Percentiles rank a stretch among this genome's conserved stretches.
Conservation (phyloP, 2,797 vertebrate genomes). For the Chelmon rostratus region DNA sequence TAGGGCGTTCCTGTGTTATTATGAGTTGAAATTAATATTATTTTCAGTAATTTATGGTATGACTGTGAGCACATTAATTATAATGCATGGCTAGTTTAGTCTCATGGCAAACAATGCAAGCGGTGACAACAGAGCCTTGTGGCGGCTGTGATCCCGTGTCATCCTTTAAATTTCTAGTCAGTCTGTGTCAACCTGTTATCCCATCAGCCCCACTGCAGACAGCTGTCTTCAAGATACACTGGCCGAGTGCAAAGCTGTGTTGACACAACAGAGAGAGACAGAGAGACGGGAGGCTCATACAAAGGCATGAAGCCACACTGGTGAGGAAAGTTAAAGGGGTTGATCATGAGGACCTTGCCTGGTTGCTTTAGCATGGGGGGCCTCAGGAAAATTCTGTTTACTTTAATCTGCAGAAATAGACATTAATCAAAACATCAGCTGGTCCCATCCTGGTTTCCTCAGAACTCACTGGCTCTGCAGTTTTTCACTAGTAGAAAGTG, state of each 20-base stretch:
- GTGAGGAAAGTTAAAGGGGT: conserved; percentile 54
- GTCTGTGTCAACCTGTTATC: conserved; percentile 37
- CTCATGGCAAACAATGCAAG: neutral
- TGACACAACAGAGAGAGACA: conserved; percentile 52
- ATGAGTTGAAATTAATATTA: neutral
- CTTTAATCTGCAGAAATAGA: conserved; percentile 52
- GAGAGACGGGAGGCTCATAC: conserved; percentile 18
- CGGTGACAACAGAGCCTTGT: conserved; percentile 2
- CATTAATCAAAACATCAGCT: conserved; percentile 62
- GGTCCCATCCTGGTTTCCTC: conserved; percentile 33
- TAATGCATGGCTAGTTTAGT: conserved; percentile 1
- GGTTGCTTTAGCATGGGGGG: conserved; percentile 19
- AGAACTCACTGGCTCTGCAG: conserved; percentile 22
- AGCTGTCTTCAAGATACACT: conserved; percentile 49
- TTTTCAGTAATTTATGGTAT: neutral
- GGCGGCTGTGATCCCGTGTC: conserved; percentile 1
- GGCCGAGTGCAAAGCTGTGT: conserved; percentile 48
- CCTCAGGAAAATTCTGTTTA: conserved; percentile 61
- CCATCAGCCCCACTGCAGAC: conserved; percentile 53
- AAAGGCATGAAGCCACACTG: conserved; percentile 30
- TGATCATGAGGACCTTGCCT: conserved; percentile 26
- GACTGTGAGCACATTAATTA: neutral
- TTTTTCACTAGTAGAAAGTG: conserved; percentile 39
- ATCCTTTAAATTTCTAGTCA: conserved; percentile 12
- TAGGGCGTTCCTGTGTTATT: neutral